A percentile compares a stretch with the other conserved stretches of the same genome.
phyloP scores from a whole-genome alignment of 2,113 vertebrate genomes.

The Thymallus thymallus region DNA sequence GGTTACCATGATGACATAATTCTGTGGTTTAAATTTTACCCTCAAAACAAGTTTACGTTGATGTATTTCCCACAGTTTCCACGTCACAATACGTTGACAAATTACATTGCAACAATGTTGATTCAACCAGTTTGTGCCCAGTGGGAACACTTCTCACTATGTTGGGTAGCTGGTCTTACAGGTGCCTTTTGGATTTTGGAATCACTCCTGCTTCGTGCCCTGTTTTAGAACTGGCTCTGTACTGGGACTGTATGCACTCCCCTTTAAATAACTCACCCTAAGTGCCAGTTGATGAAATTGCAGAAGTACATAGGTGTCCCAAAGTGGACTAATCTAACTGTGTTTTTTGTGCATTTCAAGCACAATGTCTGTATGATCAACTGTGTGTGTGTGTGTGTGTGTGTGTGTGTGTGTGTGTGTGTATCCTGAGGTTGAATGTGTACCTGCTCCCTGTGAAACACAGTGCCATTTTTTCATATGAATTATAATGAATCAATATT shows the following conservation, averaged over 20 bases:
- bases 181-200: slow-evolving; percentile 4
- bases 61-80: no score
- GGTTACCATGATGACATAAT: no score
- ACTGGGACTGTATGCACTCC: slow-evolving; percentile 28
- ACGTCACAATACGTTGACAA: no score
- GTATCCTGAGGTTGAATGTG: slow-evolving; percentile 24
- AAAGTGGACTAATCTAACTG: slow-evolving; percentile 18
- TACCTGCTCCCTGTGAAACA: slow-evolving; percentile 25
- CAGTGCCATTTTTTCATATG: slow-evolving; percentile 55
- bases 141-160: neutral
- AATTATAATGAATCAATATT: slow-evolving; percentile 59
- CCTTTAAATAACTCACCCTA: neutral
- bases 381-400: slow-evolving; percentile 34
- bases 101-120: no score
- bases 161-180: slow-evolving; percentile 11
- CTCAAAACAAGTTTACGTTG: no score
- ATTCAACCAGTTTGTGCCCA: no score
- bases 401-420: slow-evolving; percentile 20
- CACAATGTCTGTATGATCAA: slow-evolving; percentile 30
- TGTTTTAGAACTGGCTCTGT: slow-evolving; percentile 22
- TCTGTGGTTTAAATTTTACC: no score
- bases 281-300: neutral
- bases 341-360: slow-evolving; percentile 35
- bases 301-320: slow-evolving; percentile 44
- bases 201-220: neutral